A percentile compares a stretch with the other conserved stretches of the same genome.
These are phyloP conservation scores for Xestia c-nigrum DNA, from an alignment of 2,888 invertebrate genomes.

Conservation along the genomic window DNA sequence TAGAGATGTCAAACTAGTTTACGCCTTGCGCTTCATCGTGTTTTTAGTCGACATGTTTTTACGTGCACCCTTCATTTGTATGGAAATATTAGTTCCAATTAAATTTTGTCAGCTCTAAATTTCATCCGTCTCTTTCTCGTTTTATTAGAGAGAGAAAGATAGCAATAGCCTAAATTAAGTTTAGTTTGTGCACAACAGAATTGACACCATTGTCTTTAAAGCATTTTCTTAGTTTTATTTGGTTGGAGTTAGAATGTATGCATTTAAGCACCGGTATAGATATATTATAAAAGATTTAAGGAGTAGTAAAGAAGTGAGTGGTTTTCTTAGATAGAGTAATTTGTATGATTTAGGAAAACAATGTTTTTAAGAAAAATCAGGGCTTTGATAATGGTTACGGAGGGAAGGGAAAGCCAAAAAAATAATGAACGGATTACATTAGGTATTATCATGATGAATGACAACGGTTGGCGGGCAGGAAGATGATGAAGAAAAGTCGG, in stretches of 20 bases:
- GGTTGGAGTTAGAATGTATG: constrained; percentile 2
- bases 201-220: too few relatives aligned
- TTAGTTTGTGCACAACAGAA: too few relatives aligned
- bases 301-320: background rate
- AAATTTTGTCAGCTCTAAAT: too few relatives aligned
- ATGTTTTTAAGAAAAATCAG: background rate
- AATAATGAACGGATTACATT: background rate
- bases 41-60: too few relatives aligned
- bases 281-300: constrained; percentile 26
- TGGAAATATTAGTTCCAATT: too few relatives aligned
- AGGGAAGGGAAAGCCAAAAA: background rate
- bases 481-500: background rate
- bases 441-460: background rate
- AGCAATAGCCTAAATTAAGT: too few relatives aligned
- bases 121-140: too few relatives aligned
- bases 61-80: too few relatives aligned
- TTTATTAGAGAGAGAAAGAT: too few relatives aligned
- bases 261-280: constrained; percentile 16
- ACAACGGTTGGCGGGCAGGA: background rate
- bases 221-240: constrained; percentile 35
- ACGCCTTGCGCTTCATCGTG: too few relatives aligned
- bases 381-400: background rate
- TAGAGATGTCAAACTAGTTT: too few relatives aligned
- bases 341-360: background rate
- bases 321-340: background rate